Conservation (phyloP, 2,113 vertebrate species). For the Chrysemys picta region DNA sequence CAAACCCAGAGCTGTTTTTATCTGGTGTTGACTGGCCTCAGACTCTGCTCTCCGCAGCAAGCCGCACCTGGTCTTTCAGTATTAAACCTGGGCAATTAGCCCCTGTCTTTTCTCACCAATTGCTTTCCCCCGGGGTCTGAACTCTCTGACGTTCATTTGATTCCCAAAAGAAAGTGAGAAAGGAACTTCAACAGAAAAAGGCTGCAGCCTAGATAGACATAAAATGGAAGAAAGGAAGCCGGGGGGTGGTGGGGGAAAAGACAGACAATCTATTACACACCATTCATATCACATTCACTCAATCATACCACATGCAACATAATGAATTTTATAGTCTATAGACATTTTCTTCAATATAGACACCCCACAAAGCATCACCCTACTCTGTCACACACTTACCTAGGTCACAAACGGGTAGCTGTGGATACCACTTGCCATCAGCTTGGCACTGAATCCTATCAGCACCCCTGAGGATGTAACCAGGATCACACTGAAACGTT, state of each 20-base stretch:
- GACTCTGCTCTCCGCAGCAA: neutral
- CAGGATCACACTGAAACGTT: neutral
- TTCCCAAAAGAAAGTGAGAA: too few relatives aligned
- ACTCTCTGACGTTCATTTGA: too few relatives aligned
- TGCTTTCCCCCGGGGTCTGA: too few relatives aligned
- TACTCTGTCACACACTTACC: slow-evolving; percentile 27
- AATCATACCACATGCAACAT: too few relatives aligned
- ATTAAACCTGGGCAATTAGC: too few relatives aligned
- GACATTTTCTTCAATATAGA: neutral
- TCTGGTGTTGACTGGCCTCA: neutral
- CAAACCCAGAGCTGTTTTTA: neutral
- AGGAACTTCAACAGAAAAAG: too few relatives aligned
- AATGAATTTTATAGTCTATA: too few relatives aligned
- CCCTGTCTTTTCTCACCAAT: too few relatives aligned
- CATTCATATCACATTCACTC: too few relatives aligned
- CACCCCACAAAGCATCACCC: neutral
- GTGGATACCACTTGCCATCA: slow-evolving; percentile 4
- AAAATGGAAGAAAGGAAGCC: too few relatives aligned
- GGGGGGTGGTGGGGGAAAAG: rapidly evolving
- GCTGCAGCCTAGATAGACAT: too few relatives aligned
- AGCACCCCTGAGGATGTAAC: neutral
- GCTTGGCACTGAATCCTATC: neutral
- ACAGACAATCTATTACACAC: too few relatives aligned
- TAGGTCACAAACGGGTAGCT: slow-evolving; percentile 37
- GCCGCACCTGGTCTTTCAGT: neutral